Percentiles rank a stretch among this genome's conserved stretches.
Conservation (phyloP, 2,797 vertebrate species). For the Falco naumanni region DNA sequence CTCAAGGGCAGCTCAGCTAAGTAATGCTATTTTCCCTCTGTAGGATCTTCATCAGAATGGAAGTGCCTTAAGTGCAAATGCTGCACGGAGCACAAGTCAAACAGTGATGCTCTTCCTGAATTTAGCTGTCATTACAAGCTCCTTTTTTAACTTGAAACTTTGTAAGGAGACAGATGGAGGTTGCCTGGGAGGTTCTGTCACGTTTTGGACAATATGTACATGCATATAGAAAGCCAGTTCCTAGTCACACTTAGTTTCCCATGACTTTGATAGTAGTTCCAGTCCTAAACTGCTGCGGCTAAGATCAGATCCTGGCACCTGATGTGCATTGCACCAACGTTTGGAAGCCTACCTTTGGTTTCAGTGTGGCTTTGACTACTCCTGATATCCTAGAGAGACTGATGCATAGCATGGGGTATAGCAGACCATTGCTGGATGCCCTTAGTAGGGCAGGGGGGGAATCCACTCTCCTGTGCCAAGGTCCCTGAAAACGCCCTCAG, state of each 20-base stretch:
- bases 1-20: neutral
- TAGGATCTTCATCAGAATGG: neutral
- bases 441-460: neutral
- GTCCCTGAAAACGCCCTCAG: neutral
- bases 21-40: neutral
- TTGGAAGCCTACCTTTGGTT: neutral
- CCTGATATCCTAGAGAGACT: neutral
- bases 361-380: neutral
- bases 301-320: neutral
- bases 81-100: neutral
- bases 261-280: neutral
- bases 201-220: neutral
- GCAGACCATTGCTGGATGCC: neutral
- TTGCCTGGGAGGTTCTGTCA: slow-evolving; percentile 27
- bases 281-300: neutral
- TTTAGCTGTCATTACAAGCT: neutral
- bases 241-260: neutral
- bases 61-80: neutral
- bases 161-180: neutral
- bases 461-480: neutral
- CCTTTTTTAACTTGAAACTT: neutral
- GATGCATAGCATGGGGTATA: neutral
- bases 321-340: neutral
- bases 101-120: neutral
- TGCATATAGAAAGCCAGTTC: neutral